phyloP scores from a whole-genome alignment of 2,113 vertebrate genomes.

The Heterotis niloticus region DNA sequence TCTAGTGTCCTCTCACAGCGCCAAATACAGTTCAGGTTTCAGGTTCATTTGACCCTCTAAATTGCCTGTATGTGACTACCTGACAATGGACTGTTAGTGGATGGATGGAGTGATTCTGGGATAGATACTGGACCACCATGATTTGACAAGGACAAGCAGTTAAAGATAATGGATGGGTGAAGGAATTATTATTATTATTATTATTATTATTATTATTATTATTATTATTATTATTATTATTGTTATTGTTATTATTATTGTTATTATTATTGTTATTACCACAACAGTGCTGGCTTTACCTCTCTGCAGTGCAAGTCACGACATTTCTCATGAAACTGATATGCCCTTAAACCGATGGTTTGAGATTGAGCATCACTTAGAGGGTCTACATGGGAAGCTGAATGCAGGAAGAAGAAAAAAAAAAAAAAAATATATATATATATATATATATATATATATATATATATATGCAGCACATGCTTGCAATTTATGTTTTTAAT shows the following conservation, averaged over 20 bases:
- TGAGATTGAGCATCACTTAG: background rate
- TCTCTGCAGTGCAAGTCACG: background rate
- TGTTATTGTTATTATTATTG: background rate
- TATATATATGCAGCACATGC: background rate
- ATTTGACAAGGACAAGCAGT: too few species aligned
- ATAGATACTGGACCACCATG: too few species aligned
- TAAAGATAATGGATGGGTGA: too few species aligned
- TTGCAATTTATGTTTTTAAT: conserved; percentile 5
- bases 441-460: too few species aligned
- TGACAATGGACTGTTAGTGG: too few species aligned
- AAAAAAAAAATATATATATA: too few species aligned
- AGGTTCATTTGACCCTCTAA: too few species aligned
- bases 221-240: background rate
- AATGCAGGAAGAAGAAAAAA: background rate
- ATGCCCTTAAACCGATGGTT: background rate
- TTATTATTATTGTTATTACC: background rate
- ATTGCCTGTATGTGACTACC: too few species aligned
- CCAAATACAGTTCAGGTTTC: too few species aligned
- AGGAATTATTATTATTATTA: too few species aligned
- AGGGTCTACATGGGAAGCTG: background rate
- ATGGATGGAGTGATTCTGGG: too few species aligned
- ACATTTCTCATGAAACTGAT: background rate
- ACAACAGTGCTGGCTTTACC: background rate
- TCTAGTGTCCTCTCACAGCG: too few species aligned
- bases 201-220: background rate